phyloP scores from a whole-genome alignment of 2,113 vertebrate genomes.

The Conger conger region DNA sequence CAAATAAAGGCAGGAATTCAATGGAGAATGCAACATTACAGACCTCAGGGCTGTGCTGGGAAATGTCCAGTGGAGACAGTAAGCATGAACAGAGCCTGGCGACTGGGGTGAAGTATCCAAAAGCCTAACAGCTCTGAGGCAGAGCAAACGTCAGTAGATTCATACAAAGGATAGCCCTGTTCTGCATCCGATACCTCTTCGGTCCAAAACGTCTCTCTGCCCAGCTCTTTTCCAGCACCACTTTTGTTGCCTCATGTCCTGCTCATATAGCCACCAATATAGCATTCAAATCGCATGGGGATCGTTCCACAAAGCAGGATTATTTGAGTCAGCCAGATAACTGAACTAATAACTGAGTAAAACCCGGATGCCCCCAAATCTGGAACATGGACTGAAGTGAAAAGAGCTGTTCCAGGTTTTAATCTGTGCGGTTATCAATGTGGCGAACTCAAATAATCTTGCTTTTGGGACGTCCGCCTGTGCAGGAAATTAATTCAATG shows the following conservation, averaged over 20 bases:
- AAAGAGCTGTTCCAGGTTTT: too few relatives aligned
- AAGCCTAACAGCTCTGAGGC: constrained; percentile 25
- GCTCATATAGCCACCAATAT: background rate
- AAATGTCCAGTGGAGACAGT: constrained; percentile 18
- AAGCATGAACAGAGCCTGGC: constrained; percentile 32
- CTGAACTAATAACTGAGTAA: too few relatives aligned
- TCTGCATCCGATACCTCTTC: background rate
- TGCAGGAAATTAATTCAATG: background rate
- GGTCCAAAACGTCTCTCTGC: background rate
- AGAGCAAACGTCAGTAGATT: constrained; percentile 2
- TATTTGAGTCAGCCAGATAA: too few relatives aligned
- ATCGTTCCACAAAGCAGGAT: too few relatives aligned
- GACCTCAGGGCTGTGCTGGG: constrained; percentile 6
- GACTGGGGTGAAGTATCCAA: constrained; percentile 11
- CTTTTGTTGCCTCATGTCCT: background rate
- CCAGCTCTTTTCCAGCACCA: background rate
- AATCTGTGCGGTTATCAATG: too few relatives aligned
- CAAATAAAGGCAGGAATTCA: constrained; percentile 51
- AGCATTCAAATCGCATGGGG: background rate
- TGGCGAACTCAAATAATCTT: too few relatives aligned
- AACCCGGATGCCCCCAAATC: too few relatives aligned
- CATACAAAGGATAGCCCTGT: constrained; percentile 9
- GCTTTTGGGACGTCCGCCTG: too few relatives aligned
- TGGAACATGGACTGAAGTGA: too few relatives aligned
- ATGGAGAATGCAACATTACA: constrained; percentile 20